These are phyloP conservation scores for Argyra leucocephala DNA, from an alignment of 2,888 invertebrate species.

Conservation along the genomic window DNA sequence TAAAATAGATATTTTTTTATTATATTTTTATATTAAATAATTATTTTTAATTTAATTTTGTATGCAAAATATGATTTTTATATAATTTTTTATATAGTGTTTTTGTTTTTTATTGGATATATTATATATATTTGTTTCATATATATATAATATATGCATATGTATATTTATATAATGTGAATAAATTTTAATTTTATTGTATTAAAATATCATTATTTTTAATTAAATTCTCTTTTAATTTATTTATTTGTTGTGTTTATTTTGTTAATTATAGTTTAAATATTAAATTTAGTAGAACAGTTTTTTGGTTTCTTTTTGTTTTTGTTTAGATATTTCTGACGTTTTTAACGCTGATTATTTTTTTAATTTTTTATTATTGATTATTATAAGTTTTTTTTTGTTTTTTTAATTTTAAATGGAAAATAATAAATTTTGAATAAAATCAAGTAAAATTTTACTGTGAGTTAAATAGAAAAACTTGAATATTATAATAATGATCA, in stretches of 20 bases:
- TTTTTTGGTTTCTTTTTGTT: neutral
- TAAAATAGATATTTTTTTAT: conserved; percentile 1
- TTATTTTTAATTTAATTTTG: neutral
- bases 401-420: no score
- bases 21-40: neutral
- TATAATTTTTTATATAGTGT: neutral
- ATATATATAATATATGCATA: neutral
- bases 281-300: neutral
- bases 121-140: neutral
- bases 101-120: neutral
- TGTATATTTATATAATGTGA: no score
- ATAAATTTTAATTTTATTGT: neutral
- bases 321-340: neutral
- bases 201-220: neutral
- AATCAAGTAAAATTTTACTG: no score
- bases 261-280: neutral
- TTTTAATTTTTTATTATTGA: no score
- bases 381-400: no score
- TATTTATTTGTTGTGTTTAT: neutral
- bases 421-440: no score
- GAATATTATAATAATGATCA: no score
- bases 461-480: no score
- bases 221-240: neutral
- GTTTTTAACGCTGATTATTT: no score
- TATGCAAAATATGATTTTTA: conserved; percentile 3